Evolutionary conservation across 1,140 invertebrate genomes (phyloP), one percentile per base, ranked within the genome.

Genomic region (Microplitis mediator): DNA sequence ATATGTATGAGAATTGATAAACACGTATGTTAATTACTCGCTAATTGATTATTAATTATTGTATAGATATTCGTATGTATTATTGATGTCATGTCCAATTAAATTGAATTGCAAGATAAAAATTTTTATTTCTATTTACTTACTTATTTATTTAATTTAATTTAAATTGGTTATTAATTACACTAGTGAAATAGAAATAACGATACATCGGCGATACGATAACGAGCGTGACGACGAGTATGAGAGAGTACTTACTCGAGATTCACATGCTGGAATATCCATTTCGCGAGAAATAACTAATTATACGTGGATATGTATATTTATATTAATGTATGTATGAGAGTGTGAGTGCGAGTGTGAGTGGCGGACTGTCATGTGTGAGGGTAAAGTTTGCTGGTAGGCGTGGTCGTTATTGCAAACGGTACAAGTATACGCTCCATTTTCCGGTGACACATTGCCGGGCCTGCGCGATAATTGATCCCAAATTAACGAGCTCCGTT

Each of bases 401-500:
- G 67, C 56, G 71, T 72, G n/a, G 11, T 56, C 54, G 9, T 23
- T 34, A 50, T 39, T 13, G 11, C 32, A 16, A 50, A 50, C 36
- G 4, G 34, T 45, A 5, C 35, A 4, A 50, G 54, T 69, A 23
- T 63, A 75, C 71, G 76, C 63, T 75, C 74, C 73, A 71, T 80
- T 81, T 76, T 72, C 72, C 74, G 52, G 72, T 76, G 75, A 76
- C 77, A 71, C 76, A 69, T 70, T 75, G 65, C 76, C 14, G 45
- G 50, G 31, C 52, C 45, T 72, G 69, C 66, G 69, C 74, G 72
- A 71, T 82, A 82, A 81, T 82, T 83, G 80, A 81, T 79, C 75
- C 65, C 36, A 73, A 81, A 83, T 82, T 81, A 83, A 82, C 74
- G 79, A 79, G 79, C 70, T 61, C 74, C 74, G 69, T 61, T 71